phyloP scores from a whole-genome alignment of 2,888 invertebrate species.

The Cybosia mesomella region DNA sequence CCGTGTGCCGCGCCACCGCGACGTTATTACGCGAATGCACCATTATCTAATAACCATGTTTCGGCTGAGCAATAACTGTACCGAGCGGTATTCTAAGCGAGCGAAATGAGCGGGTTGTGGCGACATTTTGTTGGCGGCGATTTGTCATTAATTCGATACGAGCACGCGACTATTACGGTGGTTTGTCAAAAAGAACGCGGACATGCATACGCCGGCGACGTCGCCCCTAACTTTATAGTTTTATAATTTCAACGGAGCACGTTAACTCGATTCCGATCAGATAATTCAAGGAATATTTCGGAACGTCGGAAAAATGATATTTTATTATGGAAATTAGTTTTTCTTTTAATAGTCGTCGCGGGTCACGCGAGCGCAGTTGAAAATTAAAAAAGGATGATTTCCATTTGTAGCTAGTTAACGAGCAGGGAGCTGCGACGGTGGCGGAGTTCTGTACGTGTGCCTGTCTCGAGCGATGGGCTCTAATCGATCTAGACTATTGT shows the following conservation, averaged over 20 bases:
- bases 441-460: constrained; percentile 46
- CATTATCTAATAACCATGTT: constrained; percentile 84
- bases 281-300: constrained; percentile 70
- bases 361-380: constrained; percentile 75
- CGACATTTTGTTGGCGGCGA: constrained; percentile 77
- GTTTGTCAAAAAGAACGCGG: constrained; percentile 81
- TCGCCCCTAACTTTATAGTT: constrained; percentile 82
- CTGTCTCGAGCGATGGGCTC: constrained; percentile 63
- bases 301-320: constrained; percentile 66
- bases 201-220: constrained; percentile 80
- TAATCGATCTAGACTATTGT: constrained; percentile 82
- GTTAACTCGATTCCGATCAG: constrained; percentile 83
- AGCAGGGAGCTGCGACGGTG: constrained; percentile 54
- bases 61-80: constrained; percentile 68
- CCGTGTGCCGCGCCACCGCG: constrained; percentile 68
- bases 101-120: constrained; percentile 81
- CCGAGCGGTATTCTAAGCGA: constrained; percentile 61
- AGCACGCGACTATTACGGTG: constrained; percentile 83
- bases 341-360: constrained; percentile 80
- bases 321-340: constrained; percentile 85
- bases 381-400: constrained; percentile 74
- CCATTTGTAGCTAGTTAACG: constrained; percentile 73
- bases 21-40: constrained; percentile 76
- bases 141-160: constrained; percentile 82
- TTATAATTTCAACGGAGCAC: constrained; percentile 82